Percentiles rank a stretch among this genome's conserved stretches.
Evolutionary conservation across 1,140 invertebrate species (phyloP).

Genomic region (Thalassaphorura encarpata): DNA sequence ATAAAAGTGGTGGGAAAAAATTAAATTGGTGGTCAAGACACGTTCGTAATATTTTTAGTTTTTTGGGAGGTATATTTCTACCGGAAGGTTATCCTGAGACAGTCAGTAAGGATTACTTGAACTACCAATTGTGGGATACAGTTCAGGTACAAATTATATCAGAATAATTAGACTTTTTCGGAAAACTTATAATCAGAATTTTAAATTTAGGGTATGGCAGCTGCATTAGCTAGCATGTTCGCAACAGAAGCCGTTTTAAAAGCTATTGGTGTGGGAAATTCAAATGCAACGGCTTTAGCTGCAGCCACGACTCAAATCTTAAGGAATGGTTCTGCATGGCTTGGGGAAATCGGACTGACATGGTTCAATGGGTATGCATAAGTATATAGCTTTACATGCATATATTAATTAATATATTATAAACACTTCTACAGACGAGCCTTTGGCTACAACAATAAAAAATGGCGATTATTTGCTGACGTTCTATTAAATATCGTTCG

Average conservation of each 20-base stretch:
- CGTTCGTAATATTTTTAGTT: too few relatives aligned
- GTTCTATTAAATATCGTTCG: conserved; percentile 75
- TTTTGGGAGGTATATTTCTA: not conserved
- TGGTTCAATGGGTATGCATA: conserved; percentile 64
- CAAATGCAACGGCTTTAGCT: conserved; percentile 69
- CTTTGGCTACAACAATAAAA: conserved; percentile 75
- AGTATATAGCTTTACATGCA: too few relatives aligned
- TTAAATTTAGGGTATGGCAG: too few relatives aligned
- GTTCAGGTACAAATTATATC: too few relatives aligned
- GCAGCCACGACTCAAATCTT: conserved; percentile 83
- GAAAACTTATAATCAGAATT: too few relatives aligned
- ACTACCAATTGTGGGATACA: not conserved
- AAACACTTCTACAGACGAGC: too few relatives aligned
- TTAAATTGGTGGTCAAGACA: too few relatives aligned
- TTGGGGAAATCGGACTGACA: conserved; percentile 82
- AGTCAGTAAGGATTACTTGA: not conserved
- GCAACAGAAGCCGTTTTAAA: conserved; percentile 78
- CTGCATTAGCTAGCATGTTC: too few relatives aligned
- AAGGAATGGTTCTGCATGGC: conserved; percentile 71
- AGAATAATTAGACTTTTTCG: too few relatives aligned
- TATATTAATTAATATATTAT: too few relatives aligned
- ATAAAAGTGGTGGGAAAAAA: too few relatives aligned
- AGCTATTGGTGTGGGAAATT: conserved; percentile 84
- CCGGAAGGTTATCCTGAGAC: not conserved
- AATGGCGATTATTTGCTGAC: conserved; percentile 92